These are phyloP conservation scores for Vidua chalybeata DNA, from an alignment of 2,113 vertebrate species.

Conservation along the genomic window DNA sequence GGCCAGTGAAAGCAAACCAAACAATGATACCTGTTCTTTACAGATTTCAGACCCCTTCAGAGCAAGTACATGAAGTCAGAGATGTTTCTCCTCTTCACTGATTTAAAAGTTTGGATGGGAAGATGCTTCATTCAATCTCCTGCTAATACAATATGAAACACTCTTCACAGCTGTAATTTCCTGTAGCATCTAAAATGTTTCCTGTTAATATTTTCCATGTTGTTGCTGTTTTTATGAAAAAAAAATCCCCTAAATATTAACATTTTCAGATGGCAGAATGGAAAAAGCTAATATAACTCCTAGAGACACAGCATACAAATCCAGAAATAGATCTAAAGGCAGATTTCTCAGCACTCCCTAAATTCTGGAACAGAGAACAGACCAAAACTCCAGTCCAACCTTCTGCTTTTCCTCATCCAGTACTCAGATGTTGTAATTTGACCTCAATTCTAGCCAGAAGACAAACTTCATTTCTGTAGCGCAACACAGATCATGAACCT, in stretches of 20 bases:
- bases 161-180: slow-evolving; percentile 58
- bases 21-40: background rate
- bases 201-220: slow-evolving; percentile 66
- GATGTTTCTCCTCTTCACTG: background rate
- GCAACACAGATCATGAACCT: background rate
- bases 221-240: slow-evolving; percentile 49
- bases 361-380: slow-evolving; percentile 5
- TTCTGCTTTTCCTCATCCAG: slow-evolving; percentile 38
- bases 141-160: slow-evolving; percentile 31
- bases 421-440: background rate
- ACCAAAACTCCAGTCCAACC: slow-evolving; percentile 8
- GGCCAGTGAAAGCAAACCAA: background rate
- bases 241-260: slow-evolving; percentile 33
- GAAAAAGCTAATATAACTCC: slow-evolving; percentile 18
- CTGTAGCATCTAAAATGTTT: slow-evolving; percentile 60
- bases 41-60: background rate
- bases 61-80: background rate
- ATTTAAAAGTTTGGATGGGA: background rate
- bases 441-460: background rate
- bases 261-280: slow-evolving; percentile 43
- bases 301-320: slow-evolving; percentile 1
- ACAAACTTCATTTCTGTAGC: background rate
- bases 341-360: slow-evolving; percentile 43
- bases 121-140: slow-evolving; percentile 28
- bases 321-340: slow-evolving; percentile 47